phyloP scores from a whole-genome alignment of 1,140 invertebrate genomes.

The Drosophila lacteicornis region DNA sequence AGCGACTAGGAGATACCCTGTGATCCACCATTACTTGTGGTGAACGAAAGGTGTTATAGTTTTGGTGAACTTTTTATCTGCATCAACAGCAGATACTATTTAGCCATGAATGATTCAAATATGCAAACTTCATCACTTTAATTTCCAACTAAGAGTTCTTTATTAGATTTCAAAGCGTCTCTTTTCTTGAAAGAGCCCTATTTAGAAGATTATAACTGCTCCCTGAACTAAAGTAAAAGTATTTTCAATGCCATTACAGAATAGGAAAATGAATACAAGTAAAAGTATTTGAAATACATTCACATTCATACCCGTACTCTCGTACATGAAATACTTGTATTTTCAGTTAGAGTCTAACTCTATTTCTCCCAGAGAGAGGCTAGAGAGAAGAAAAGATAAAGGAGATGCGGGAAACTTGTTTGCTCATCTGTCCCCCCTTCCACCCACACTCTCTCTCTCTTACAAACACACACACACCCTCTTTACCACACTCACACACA shows the following conservation, averaged over 20 bases:
- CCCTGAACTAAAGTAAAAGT: background rate
- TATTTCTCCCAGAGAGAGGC: constrained; percentile 8
- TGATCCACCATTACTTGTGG: too few species aligned
- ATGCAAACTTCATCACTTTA: too few species aligned
- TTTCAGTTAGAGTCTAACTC: background rate
- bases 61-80: too few species aligned
- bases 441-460: constrained; percentile 10
- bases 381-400: constrained; percentile 21
- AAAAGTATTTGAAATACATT: constrained; percentile 8
- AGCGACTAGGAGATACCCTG: constrained; percentile 2
- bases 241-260: background rate
- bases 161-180: too few species aligned
- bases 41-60: too few species aligned
- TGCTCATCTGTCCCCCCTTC: constrained; percentile 20
- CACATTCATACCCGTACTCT: background rate
- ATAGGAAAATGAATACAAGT: background rate
- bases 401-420: constrained; percentile 45
- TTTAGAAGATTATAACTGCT: too few species aligned
- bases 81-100: too few species aligned
- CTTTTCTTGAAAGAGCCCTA: too few species aligned
- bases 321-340: constrained; percentile 3
- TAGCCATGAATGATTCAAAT: too few species aligned
- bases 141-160: too few species aligned
- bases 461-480: constrained; percentile 13
- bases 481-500: constrained; percentile 8